A percentile compares a stretch with the other conserved stretches of the same genome.
phyloP scores from a whole-genome alignment of 1,140 invertebrate genomes.

The Samia ricini region DNA sequence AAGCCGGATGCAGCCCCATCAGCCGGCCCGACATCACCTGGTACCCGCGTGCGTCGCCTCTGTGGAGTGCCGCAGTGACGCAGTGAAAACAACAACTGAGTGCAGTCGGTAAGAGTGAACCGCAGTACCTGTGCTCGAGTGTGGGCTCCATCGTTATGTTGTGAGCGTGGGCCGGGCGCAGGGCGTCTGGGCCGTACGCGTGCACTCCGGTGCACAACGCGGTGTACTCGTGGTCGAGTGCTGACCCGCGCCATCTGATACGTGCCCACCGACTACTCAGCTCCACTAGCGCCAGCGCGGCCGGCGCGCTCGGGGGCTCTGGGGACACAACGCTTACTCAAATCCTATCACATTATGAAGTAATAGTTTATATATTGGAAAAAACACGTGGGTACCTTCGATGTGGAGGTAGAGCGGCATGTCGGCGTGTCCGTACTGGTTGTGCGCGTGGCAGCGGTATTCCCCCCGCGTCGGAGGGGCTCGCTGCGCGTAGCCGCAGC shows the following conservation, averaged over 20 bases:
- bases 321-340: background rate
- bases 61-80: constrained; percentile 3
- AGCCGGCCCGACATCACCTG: constrained; percentile 25
- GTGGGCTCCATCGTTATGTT: constrained; percentile 38
- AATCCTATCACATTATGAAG: background rate
- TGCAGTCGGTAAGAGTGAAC: background rate
- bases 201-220: constrained; percentile 39
- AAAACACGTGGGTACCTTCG: constrained; percentile 81
- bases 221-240: constrained; percentile 21
- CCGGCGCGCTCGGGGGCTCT: constrained; percentile 53
- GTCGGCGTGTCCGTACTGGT: constrained; percentile 89
- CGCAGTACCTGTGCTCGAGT: constrained; percentile 24
- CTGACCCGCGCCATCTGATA: constrained; percentile 44
- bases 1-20: constrained; percentile 35
- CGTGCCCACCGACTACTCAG: constrained; percentile 43
- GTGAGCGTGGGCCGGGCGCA: constrained; percentile 7
- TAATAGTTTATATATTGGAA: too few species aligned
- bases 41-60: constrained; percentile 7
- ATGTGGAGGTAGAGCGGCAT: constrained; percentile 87
- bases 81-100: background rate
- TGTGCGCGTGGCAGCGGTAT: constrained; percentile 90
- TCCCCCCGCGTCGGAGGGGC: constrained; percentile 87
- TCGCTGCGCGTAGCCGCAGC: constrained; percentile 80
- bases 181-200: constrained; percentile 23
- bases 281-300: constrained; percentile 33